Percentiles rank a stretch among this genome's conserved stretches.
Evolutionary conservation across 1,140 invertebrate species (phyloP).

Genomic region (Vanessa tameamea): DNA sequence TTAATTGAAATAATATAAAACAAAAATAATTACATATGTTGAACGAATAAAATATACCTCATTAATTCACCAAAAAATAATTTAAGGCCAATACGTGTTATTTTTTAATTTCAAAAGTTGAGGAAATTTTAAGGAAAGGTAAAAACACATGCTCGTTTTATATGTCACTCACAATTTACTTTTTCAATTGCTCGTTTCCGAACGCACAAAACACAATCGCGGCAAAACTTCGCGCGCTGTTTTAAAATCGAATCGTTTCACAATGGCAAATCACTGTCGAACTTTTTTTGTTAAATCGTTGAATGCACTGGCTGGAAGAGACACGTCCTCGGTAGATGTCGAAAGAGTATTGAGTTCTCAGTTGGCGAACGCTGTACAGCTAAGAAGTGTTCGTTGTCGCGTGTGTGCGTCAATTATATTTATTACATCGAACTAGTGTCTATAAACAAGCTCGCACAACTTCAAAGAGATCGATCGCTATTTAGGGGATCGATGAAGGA

Average conservation of each 20-base stretch:
- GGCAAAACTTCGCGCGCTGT: constrained; percentile 49
- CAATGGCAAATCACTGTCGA: constrained; percentile 34
- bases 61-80: no score
- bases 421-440: constrained; percentile 73
- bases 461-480: constrained; percentile 77
- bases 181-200: constrained; percentile 40
- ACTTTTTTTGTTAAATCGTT: constrained; percentile 51
- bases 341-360: constrained; percentile 73
- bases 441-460: constrained; percentile 67
- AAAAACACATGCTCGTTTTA: constrained; percentile 28
- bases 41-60: no score
- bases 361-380: constrained; percentile 62
- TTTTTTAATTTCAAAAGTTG: no score
- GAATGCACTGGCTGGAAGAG: constrained; percentile 60
- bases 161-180: constrained; percentile 51
- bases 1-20: no score
- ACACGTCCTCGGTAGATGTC: constrained; percentile 70
- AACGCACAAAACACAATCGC: constrained; percentile 53
- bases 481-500: constrained; percentile 62
- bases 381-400: constrained; percentile 64
- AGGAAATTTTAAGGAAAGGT: background rate
- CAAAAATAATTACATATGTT: no score
- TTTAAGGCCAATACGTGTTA: no score
- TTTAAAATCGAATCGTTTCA: constrained; percentile 51
- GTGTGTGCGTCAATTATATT: constrained; percentile 77